These are phyloP conservation scores for Cantharis rustica DNA, from an alignment of 2,888 invertebrate species.

Conservation along the genomic window DNA sequence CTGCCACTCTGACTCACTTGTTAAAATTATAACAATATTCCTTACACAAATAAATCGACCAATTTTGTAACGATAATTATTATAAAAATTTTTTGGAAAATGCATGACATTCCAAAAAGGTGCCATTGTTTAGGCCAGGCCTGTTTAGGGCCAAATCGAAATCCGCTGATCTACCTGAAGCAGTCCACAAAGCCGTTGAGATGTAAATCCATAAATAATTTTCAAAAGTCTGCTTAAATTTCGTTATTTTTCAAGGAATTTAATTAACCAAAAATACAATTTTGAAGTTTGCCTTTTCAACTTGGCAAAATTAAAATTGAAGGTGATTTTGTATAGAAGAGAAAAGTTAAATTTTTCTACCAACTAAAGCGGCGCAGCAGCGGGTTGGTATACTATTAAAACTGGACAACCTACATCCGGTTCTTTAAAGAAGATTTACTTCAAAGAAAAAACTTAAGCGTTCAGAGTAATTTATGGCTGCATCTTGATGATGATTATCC, in stretches of 20 bases:
- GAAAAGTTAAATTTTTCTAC: neutral
- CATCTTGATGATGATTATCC: neutral
- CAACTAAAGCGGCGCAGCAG: neutral
- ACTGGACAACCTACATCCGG: neutral
- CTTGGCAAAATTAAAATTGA: neutral
- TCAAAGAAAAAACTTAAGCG: neutral
- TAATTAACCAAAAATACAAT: neutral
- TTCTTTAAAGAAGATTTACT: neutral
- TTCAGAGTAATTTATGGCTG: neutral
- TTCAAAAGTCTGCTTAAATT: neutral
- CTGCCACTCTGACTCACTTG: neutral
- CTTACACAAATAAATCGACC: neutral
- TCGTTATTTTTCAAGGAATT: neutral
- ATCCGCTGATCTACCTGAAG: neutral
- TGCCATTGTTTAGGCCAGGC: neutral
- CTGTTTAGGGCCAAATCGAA: neutral
- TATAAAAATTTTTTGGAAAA: neutral
- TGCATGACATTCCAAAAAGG: neutral
- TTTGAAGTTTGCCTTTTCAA: neutral
- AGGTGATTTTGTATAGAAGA: neutral
- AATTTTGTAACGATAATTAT: neutral
- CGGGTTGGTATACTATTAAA: neutral
- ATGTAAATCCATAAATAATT: neutral
- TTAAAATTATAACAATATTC: conserved; percentile 1
- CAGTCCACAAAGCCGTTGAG: neutral